Evolutionary conservation across 2,888 invertebrate species (phyloP).

Genomic region (Heliconius erato): DNA sequence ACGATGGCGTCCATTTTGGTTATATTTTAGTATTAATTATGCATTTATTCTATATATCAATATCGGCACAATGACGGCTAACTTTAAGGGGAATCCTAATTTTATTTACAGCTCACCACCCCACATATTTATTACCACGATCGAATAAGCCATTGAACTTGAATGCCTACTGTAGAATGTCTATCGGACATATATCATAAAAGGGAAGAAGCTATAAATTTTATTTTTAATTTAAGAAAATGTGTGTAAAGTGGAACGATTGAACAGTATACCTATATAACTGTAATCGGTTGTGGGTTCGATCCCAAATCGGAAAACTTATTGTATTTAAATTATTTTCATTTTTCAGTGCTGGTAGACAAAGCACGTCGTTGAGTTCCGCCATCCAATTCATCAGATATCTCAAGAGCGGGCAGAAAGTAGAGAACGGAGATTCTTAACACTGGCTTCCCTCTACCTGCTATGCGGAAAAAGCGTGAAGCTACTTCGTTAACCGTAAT

Average conservation of each 20-base stretch:
- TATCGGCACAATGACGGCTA: conserved; percentile 32
- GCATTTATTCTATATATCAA: conserved; percentile 4
- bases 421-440: background rate
- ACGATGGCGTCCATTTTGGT: background rate
- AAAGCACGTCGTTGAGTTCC: background rate
- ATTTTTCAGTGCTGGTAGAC: background rate
- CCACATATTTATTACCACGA: conserved; percentile 81
- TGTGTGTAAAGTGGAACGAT: too few species aligned
- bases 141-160: conserved; percentile 18
- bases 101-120: conserved; percentile 79
- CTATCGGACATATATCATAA: background rate
- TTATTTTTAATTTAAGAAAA: too few species aligned
- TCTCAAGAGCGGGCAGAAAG: background rate
- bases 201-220: background rate
- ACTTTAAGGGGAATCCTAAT: conserved; percentile 63
- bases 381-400: background rate
- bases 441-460: background rate
- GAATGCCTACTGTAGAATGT: conserved; percentile 2
- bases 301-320: too few species aligned
- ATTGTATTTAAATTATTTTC: background rate
- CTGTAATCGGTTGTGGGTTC: too few species aligned
- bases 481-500: too few species aligned
- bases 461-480: too few species aligned
- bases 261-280: too few species aligned
- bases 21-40: conserved; percentile 14